phyloP scores from a whole-genome alignment of 2,888 invertebrate species.

The Hylaea fasciaria region DNA sequence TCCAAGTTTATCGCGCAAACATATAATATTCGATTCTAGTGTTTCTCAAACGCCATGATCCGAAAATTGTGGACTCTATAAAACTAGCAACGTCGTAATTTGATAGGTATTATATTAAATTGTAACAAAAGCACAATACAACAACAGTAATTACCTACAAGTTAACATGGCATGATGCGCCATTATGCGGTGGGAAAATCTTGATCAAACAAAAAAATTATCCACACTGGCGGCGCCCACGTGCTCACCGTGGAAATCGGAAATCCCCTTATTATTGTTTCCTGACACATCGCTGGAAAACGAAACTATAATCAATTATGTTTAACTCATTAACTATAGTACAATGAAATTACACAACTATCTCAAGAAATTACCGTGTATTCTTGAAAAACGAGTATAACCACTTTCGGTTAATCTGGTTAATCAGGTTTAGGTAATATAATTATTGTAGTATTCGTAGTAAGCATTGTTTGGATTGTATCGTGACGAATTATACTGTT shows the following conservation, averaged over 20 bases:
- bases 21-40: not conserved
- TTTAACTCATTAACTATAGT: constrained; percentile 51
- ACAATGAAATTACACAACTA: constrained; percentile 66
- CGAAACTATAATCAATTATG: constrained; percentile 38
- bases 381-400: constrained; percentile 74
- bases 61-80: not conserved
- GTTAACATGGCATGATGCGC: constrained; percentile 58
- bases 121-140: constrained; percentile 25
- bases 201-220: constrained; percentile 64
- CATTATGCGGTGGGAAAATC: constrained; percentile 71
- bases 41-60: not conserved
- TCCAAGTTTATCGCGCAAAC: not conserved
- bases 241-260: constrained; percentile 69
- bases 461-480: constrained; percentile 58
- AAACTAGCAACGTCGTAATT: not conserved
- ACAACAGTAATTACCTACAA: constrained; percentile 13
- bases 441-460: constrained; percentile 56
- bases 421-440: constrained; percentile 63
- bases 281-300: constrained; percentile 71
- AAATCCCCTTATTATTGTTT: constrained; percentile 78
- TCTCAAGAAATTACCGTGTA: constrained; percentile 55
- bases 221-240: constrained; percentile 51
- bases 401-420: constrained; percentile 66
- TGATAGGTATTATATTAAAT: not conserved
- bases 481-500: constrained; percentile 25